Conservation (phyloP, 2,888 invertebrate genomes). For the Pomacea canaliculata region DNA sequence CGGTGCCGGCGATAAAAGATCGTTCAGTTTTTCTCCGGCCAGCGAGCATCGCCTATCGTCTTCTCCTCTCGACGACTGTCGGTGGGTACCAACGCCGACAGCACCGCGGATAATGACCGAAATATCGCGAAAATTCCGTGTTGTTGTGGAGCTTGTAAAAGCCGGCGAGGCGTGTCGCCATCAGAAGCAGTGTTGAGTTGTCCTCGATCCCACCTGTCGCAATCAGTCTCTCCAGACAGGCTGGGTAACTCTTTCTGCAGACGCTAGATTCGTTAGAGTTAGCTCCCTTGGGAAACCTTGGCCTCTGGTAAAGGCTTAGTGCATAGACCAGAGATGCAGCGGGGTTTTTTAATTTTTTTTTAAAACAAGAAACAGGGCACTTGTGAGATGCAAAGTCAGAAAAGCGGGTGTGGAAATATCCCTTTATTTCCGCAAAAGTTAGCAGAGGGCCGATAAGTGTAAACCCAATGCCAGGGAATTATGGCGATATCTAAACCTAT, state of each 20-base stretch:
- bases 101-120: slow-evolving; percentile 25
- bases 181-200: slow-evolving; percentile 24
- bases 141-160: slow-evolving; percentile 36
- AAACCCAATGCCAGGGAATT: too few species aligned
- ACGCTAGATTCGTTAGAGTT: slow-evolving; percentile 15
- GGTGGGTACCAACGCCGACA: too few species aligned
- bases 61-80: too few species aligned
- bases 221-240: slow-evolving; percentile 22
- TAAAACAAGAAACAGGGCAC: too few species aligned
- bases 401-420: too few species aligned
- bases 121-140: slow-evolving; percentile 28
- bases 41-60: too few species aligned
- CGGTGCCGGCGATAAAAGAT: too few species aligned
- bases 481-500: too few species aligned
- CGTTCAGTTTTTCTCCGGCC: too few species aligned
- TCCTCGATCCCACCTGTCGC: slow-evolving; percentile 27
- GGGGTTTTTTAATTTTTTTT: background rate
- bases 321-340: background rate
- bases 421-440: too few species aligned
- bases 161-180: slow-evolving; percentile 25
- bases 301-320: background rate
- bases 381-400: too few species aligned
- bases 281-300: slow-evolving; percentile 18
- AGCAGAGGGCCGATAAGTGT: too few species aligned
- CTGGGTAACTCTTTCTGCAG: slow-evolving; percentile 22